A percentile compares a stretch with the other conserved stretches of the same genome.
phyloP scores from a whole-genome alignment of 2,888 invertebrate genomes.

The Microchrysa polita region DNA sequence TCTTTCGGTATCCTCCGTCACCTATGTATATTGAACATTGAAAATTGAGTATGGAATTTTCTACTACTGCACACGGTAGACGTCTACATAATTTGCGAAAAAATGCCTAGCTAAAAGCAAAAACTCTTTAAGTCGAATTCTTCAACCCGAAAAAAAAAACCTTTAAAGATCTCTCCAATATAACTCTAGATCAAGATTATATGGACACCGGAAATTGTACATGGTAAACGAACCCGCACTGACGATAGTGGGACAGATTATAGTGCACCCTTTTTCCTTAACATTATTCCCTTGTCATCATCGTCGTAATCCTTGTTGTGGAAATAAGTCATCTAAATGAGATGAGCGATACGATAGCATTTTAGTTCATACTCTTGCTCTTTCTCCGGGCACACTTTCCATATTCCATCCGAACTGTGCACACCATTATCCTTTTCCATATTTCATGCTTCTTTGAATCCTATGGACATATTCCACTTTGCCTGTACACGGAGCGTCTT shows the following conservation, averaged over 20 bases:
- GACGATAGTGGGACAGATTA: not conserved
- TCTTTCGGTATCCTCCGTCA: too few relatives aligned
- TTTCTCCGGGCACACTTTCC: constrained; percentile 4
- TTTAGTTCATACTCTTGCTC: not conserved
- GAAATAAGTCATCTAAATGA: constrained; percentile 31
- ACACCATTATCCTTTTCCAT: constrained; percentile 33
- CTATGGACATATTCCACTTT: not conserved
- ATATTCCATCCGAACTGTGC: constrained; percentile 24
- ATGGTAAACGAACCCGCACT: constrained; percentile 8
- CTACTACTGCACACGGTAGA: too few relatives aligned
- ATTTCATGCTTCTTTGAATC: constrained; percentile 22
- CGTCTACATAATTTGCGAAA: too few relatives aligned
- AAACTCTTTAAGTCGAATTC: too few relatives aligned
- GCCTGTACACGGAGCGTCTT: not conserved
- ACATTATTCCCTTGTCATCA: not conserved
- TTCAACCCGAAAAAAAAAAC: too few relatives aligned
- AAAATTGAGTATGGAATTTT: too few relatives aligned
- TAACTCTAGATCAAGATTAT: not conserved
- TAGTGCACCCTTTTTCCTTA: not conserved
- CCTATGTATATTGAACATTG: too few relatives aligned
- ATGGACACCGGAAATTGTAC: constrained; percentile 25
- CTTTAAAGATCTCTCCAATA: too few relatives aligned
- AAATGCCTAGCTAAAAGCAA: too few relatives aligned
- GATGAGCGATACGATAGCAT: constrained; percentile 3
- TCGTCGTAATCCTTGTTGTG: constrained; percentile 9